Evolutionary conservation across 2,797 vertebrate species (phyloP).

Genomic region (Alosa sapidissima): DNA sequence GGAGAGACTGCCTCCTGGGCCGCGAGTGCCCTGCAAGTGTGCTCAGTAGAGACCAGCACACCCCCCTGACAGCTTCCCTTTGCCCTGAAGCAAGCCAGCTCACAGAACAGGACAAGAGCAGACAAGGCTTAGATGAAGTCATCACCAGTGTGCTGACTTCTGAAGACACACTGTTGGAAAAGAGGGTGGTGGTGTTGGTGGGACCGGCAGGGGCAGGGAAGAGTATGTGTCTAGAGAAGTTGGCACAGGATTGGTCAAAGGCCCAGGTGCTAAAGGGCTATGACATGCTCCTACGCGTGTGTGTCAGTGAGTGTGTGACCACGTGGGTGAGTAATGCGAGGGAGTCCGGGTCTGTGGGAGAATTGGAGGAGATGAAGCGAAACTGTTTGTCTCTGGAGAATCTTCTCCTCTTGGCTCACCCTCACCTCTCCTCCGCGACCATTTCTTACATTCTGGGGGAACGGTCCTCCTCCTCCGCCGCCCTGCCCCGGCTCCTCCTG

Average conservation of each 20-base stretch:
- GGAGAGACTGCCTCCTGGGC: conserved; percentile 55
- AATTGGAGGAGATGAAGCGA: not conserved
- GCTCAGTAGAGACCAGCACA: conserved; percentile 57
- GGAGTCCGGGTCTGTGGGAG: not conserved
- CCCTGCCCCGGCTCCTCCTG: conserved; percentile 61
- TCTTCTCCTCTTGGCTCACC: conserved; percentile 54
- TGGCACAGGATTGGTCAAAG: conserved; percentile 68
- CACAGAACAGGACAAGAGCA: not conserved
- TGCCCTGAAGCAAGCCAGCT: not conserved
- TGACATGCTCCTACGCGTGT: conserved; percentile 65
- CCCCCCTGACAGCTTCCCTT: conserved; percentile 43
- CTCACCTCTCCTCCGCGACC: conserved; percentile 44
- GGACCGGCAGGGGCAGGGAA: conserved; percentile 75
- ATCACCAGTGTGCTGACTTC: conserved; percentile 49
- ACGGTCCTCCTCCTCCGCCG: conserved; percentile 36
- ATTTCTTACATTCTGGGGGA: conserved; percentile 49
- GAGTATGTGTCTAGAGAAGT: conserved; percentile 69
- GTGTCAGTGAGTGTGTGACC: conserved; percentile 55
- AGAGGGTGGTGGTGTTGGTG: conserved; percentile 53
- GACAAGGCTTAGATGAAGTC: conserved; percentile 49
- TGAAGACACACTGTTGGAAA: not conserved
- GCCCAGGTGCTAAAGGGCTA: conserved; percentile 64
- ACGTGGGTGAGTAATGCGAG: conserved; percentile 43
- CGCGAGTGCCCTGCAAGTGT: conserved; percentile 60
- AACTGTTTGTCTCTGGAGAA: conserved; percentile 50